Evolutionary conservation across 2,113 vertebrate species (phyloP).

Genomic region (Procapra przewalskii): DNA sequence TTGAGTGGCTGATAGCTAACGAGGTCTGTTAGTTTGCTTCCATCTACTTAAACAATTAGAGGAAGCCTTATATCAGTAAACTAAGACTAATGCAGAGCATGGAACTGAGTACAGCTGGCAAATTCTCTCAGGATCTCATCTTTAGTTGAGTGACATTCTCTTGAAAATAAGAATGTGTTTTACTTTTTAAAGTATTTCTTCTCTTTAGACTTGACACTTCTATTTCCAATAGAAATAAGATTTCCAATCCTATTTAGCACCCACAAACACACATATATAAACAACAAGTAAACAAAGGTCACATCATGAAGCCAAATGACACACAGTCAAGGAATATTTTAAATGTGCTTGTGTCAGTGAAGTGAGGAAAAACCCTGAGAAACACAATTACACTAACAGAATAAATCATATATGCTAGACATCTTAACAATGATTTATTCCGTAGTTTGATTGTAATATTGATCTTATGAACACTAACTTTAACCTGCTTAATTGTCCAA

Average conservation of each 20-base stretch:
- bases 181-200: conserved; percentile 33
- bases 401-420: neutral
- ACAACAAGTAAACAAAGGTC: conserved; percentile 44
- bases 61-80: conserved; percentile 54
- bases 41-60: conserved; percentile 78
- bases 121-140: conserved; percentile 69
- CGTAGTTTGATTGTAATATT: neutral
- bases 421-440: neutral
- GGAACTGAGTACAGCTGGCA: conserved; percentile 75
- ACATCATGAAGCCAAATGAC: conserved; percentile 12
- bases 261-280: neutral
- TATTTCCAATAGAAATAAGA: conserved; percentile 1
- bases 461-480: neutral
- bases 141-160: conserved; percentile 50
- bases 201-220: conserved; percentile 61
- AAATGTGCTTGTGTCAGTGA: neutral
- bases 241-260: conserved; percentile 63
- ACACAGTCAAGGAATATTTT: neutral
- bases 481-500: neutral
- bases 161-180: conserved; percentile 44
- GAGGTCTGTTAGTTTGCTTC: conserved; percentile 68
- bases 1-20: conserved; percentile 59
- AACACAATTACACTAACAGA: neutral
- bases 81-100: conserved; percentile 70
- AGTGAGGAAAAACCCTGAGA: neutral